These are phyloP conservation scores for Petrocephalus microphthalmus DNA, from an alignment of 2,113 vertebrate genomes.

Conservation along the genomic window DNA sequence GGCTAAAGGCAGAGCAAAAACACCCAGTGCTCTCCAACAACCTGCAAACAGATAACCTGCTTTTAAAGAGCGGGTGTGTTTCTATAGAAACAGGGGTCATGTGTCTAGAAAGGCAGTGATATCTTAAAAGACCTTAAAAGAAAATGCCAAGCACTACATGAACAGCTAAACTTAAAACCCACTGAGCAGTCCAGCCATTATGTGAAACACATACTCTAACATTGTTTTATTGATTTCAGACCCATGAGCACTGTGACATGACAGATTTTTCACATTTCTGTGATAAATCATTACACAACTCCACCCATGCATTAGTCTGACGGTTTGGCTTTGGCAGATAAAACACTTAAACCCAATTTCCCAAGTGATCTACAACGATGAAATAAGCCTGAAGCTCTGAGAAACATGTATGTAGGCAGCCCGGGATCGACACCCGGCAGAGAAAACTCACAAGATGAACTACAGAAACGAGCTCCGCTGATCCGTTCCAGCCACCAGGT, in stretches of 20 bases:
- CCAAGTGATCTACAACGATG: neutral
- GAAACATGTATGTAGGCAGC: neutral
- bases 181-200: neutral
- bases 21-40: neutral
- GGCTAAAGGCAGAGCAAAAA: neutral
- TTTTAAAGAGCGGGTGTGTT: slow-evolving; percentile 8
- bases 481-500: neutral
- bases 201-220: neutral
- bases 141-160: neutral
- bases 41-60: slow-evolving; percentile 17
- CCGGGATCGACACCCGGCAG: neutral
- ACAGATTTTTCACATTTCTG: neutral
- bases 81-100: slow-evolving; percentile 16
- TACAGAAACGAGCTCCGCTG: neutral
- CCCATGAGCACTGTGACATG: neutral
- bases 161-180: neutral
- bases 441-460: neutral
- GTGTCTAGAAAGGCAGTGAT: neutral
- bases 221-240: neutral
- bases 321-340: neutral
- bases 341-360: neutral
- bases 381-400: neutral
- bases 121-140: neutral
- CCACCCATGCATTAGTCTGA: neutral
- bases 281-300: neutral